Evolutionary conservation across 92 coral and sea anemone genomes (phyloP), one percentile per base, ranked within the genome.

Genomic region (Porites divaricata): DNA sequence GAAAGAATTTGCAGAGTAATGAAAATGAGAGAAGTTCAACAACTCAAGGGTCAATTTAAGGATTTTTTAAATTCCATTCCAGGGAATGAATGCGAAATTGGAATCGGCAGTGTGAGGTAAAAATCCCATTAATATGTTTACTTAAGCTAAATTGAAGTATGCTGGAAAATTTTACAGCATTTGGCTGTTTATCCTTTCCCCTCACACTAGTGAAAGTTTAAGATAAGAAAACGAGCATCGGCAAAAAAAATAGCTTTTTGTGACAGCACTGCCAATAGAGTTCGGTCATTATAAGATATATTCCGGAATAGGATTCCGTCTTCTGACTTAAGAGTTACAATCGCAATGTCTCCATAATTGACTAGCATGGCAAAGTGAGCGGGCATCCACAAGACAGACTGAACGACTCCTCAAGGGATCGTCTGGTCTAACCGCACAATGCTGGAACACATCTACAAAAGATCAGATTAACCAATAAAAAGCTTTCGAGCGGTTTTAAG

Each of bases 121-220:
- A 67, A 80, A 69, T 80, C 85, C 69, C 65, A 69, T 80, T 70
- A 80, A 19, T 1, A 76, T 80, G 85, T 80, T 80, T 80, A 67
- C 25, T 19, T 69, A 28, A 57, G 77, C 56, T 69, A 57, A 80
- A 58, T 69, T 25, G 66, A 41, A 68, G 26, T 24, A 23, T 75
- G 20, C 54, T 52, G 69, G 84, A 45, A 35, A 6, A 66, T 54
- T 79, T 65, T 49, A 53, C 20, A 25, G 22, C 83, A 52, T 70
- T 80, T 35, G 45, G 56, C 12, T 35, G 76, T 17, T 78, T 24
- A 78, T 50, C 73, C 45, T 35, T 35, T 35, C 45, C 45, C 45
- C 45, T 35, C 45, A 4, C 45, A 35, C 45, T 3, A 35, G 45
- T 35, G 45, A 35, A 35, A 35, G 45, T 35, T 35, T 35, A 35